phyloP scores from a whole-genome alignment of 2,888 invertebrate species.

The Serrognathus titanus region DNA sequence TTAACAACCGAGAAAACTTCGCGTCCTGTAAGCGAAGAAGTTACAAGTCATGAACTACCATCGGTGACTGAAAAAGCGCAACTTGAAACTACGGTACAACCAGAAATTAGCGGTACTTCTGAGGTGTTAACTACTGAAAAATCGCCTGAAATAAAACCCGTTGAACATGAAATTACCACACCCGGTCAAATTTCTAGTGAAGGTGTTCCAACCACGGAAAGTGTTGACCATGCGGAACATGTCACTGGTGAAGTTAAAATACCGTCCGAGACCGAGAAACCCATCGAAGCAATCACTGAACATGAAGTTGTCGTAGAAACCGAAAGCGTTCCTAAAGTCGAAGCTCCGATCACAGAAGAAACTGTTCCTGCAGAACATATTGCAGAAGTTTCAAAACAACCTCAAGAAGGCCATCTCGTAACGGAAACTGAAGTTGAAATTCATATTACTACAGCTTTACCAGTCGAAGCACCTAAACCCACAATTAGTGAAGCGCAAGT shows the following conservation, averaged over 20 bases:
- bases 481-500: background rate
- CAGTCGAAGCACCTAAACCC: background rate
- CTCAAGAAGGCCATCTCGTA: background rate
- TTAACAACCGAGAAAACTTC: no score
- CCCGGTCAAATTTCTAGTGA: no score
- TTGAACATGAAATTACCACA: background rate
- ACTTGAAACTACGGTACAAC: background rate
- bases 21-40: no score
- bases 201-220: background rate
- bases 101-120: background rate
- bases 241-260: background rate
- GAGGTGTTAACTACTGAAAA: background rate
- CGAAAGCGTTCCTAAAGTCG: slow-evolving; percentile 17
- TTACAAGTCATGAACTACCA: no score
- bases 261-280: background rate
- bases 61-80: background rate
- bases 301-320: slow-evolving; percentile 15
- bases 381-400: background rate
- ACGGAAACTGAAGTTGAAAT: background rate
- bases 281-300: slow-evolving; percentile 16
- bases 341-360: slow-evolving; percentile 20
- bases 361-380: slow-evolving; percentile 9
- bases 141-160: background rate
- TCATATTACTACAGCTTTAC: background rate
- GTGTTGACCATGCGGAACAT: background rate